Conservation (phyloP, 2,113 vertebrate genomes). For the Oreocharis arfaki region DNA sequence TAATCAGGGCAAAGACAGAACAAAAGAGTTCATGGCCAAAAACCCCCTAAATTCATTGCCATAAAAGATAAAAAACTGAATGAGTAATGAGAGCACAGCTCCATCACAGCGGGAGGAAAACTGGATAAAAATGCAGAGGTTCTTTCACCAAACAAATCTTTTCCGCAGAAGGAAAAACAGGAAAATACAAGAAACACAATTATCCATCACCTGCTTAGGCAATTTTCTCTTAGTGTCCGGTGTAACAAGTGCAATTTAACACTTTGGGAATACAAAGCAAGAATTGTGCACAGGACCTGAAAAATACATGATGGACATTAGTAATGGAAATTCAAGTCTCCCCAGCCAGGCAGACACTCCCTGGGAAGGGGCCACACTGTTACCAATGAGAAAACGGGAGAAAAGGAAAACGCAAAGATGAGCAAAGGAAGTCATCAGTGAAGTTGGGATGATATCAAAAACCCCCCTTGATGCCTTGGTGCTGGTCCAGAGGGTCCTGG, state of each 20-base stretch:
- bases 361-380: not conserved
- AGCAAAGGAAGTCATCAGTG: not conserved
- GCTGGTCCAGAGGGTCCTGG: not conserved
- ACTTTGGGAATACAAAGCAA: not conserved
- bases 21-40: slow-evolving; percentile 2
- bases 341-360: not conserved
- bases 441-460: not conserved
- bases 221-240: not conserved
- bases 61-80: slow-evolving; percentile 48
- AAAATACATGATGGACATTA: not conserved
- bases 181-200: not conserved
- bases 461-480: not conserved
- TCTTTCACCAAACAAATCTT: not conserved
- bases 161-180: not conserved
- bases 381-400: not conserved
- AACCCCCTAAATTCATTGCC: not conserved
- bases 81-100: not conserved
- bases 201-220: not conserved
- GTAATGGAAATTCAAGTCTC: not conserved
- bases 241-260: not conserved
- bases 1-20: slow-evolving; percentile 8
- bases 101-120: not conserved
- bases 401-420: not conserved
- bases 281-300: not conserved
- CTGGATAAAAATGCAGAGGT: not conserved